Base-by-base conservation (phyloP, 2,888 invertebrate genomes). In the Machimus rusticus region DNA sequence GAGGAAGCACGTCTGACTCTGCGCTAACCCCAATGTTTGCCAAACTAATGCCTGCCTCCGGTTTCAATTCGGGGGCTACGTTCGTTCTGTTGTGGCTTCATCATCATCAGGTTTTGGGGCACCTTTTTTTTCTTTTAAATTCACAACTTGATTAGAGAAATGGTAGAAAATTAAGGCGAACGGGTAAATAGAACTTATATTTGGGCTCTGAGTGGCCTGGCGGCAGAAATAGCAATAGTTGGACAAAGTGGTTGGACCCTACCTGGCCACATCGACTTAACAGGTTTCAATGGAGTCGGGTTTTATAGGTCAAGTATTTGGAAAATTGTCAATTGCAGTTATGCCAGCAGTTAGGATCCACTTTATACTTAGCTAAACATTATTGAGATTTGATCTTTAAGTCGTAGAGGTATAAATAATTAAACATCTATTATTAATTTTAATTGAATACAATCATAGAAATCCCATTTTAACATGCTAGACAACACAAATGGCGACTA, bases 1-100 rank as follows among this genome's bases (percentile, higher is more conserved):
- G 82, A 82, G 82, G 66, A 66, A 82, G 37, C 82, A 82, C 82
- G 82, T 82, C 57, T 57, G 82, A 37, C 55, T 82, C 57, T 82
- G 55, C 34, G 82, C 23, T 43, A 51, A 8, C 82, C 19, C 57
- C 2, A 82, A 82, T 82, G 82, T 82, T 82, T 82, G 57, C 82
- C 57, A 82, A 82, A 82, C 82, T 57, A 82, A 57, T 57, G 57
- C 66, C 66, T 82, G 66, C 66, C 66, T 31, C 31, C 31, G n/a
- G 57, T 57, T 82, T 82, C 28, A 57, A 82, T 82, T 82, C 82
- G 16, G 81, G 34, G 31, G 16, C 9, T 81, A 34, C 37, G 81
- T 12, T 81, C 46, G n/a, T 16, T 81, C 55, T 81, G 28, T 51
- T 55, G 81, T 81, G 31, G 55, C 34, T 81, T 81, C 46, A 81